Conservation (phyloP, 2,888 invertebrate genomes). For the Unio pictorum region DNA sequence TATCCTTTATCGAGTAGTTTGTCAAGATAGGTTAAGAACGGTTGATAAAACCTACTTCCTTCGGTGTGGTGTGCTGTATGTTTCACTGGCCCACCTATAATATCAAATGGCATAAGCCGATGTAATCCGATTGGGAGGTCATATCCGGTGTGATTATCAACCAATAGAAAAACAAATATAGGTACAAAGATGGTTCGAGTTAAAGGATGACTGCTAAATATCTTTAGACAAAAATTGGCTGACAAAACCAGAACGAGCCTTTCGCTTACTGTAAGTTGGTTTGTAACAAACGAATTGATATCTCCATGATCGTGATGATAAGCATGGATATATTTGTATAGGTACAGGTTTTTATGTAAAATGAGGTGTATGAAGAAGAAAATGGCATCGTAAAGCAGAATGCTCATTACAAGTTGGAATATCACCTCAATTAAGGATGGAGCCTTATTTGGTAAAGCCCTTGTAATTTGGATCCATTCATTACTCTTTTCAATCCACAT, state of each 20-base stretch:
- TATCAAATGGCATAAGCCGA: conserved; percentile 51
- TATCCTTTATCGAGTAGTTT: conserved; percentile 5
- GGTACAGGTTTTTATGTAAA: conserved; percentile 51
- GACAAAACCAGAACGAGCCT: conserved; percentile 51
- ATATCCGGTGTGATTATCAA: conserved; percentile 64
- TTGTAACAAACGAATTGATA: conserved; percentile 60
- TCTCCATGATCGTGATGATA: conserved; percentile 60
- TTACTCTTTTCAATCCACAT: conserved; percentile 39
- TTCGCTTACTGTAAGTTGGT: conserved; percentile 57
- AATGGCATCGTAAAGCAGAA: conserved; percentile 56
- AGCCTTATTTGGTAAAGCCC: conserved; percentile 50
- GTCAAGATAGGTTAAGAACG: conserved; percentile 63
- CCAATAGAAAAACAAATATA: conserved; percentile 50
- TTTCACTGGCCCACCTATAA: conserved; percentile 53
- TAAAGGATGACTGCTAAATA: conserved; percentile 56
- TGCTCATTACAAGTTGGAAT: conserved; percentile 45
- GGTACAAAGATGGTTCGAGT: conserved; percentile 60
- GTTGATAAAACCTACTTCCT: conserved; percentile 56
- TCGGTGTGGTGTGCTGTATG: conserved; percentile 60
- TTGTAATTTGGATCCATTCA: conserved; percentile 51
- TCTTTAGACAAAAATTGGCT: conserved; percentile 59
- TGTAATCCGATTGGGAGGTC: conserved; percentile 63
- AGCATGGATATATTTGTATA: conserved; percentile 59
- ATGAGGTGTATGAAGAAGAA: conserved; percentile 56
- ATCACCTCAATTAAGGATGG: conserved; percentile 41